A percentile compares a stretch with the other conserved stretches of the same genome.
Evolutionary conservation across 2,113 vertebrate species (phyloP).

Genomic region (Urocolius indicus): DNA sequence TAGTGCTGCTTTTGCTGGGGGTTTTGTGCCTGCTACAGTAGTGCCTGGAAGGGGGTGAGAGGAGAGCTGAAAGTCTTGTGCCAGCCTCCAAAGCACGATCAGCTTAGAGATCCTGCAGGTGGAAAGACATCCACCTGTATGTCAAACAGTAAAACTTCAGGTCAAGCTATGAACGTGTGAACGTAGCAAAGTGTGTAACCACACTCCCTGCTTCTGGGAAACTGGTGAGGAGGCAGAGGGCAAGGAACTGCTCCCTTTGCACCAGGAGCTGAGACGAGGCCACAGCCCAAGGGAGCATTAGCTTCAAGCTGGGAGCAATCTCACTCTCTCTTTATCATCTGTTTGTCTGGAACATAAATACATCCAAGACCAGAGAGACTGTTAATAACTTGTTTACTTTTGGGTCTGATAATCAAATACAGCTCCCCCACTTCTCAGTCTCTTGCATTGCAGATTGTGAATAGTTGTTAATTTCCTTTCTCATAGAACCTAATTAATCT

Average conservation of each 20-base stretch:
- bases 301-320: not conserved
- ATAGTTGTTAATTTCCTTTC: not conserved
- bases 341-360: slow-evolving; percentile 23
- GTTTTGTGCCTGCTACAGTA: not conserved
- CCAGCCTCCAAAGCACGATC: not conserved
- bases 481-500: not conserved
- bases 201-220: not conserved
- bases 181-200: not conserved
- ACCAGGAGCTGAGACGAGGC: not conserved
- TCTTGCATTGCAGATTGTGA: not conserved
- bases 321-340: slow-evolving; percentile 1
- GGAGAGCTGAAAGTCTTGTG: not conserved
- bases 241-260: not conserved
- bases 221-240: not conserved
- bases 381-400: slow-evolving; percentile 34
- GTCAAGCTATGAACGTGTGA: not conserved
- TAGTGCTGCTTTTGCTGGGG: not conserved
- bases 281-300: not conserved
- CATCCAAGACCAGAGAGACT: not conserved
- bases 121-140: not conserved
- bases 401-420: not conserved
- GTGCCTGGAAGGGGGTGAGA: not conserved
- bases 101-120: not conserved
- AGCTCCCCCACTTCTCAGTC: not conserved
- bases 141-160: not conserved